These are phyloP conservation scores for Parapsyche elsis DNA, from an alignment of 1,140 invertebrate genomes.

Conservation along the genomic window DNA sequence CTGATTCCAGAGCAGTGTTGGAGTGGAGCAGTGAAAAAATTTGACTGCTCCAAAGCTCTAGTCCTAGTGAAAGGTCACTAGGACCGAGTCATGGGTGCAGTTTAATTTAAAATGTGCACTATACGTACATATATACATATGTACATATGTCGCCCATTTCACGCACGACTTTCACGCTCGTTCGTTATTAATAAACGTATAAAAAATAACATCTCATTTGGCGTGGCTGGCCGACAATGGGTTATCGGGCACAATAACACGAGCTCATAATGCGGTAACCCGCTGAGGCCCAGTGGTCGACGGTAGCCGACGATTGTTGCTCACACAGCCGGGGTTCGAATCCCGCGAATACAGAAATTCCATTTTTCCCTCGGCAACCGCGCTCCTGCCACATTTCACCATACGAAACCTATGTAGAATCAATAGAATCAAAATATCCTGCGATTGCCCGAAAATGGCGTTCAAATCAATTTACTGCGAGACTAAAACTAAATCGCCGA, in stretches of 20 bases:
- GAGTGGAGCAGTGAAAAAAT: no score
- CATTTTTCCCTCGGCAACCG: background rate
- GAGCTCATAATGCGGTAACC: slow-evolving; percentile 30
- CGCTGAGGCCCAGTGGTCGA: slow-evolving; percentile 31
- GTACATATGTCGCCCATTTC: no score
- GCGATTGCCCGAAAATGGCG: background rate
- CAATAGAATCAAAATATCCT: no score
- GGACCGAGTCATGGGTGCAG: no score
- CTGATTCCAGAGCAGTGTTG: no score
- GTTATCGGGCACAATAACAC: slow-evolving; percentile 17
- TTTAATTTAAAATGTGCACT: no score
- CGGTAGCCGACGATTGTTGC: slow-evolving; percentile 35
- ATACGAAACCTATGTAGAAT: background rate
- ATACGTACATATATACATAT: no score
- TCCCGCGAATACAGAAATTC: slow-evolving; percentile 2
- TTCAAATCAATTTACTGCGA: no score
- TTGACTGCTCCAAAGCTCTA: no score
- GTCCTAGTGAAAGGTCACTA: no score
- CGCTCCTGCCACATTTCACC: background rate
- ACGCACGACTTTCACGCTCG: no score
- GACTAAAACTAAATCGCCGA: no score
- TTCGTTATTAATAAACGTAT: background rate
- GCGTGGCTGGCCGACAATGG: slow-evolving; percentile 22
- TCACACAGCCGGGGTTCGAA: slow-evolving; percentile 13
- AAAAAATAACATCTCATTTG: slow-evolving; percentile 38